Conservation (phyloP, 1,140 invertebrate species). For the Heterodera schachtii region DNA sequence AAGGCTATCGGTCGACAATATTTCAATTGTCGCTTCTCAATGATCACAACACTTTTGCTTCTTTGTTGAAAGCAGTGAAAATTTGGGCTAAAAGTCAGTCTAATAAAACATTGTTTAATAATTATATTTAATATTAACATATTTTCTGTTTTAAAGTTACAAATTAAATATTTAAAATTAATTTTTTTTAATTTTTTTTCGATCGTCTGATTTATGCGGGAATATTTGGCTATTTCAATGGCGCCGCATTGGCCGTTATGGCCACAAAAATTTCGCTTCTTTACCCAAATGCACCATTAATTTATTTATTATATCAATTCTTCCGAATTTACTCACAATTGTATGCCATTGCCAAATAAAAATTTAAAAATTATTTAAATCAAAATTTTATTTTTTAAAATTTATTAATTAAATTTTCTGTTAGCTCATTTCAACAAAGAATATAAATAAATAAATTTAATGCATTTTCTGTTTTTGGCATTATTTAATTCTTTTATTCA, state of each 20-base stretch:
- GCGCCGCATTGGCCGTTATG: too few species aligned
- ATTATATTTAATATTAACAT: too few species aligned
- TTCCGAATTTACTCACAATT: background rate
- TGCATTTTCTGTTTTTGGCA: too few species aligned
- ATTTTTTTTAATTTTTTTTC: background rate
- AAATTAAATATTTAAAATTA: background rate
- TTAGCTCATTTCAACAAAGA: too few species aligned
- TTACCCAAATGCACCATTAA: background rate
- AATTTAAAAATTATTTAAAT: background rate
- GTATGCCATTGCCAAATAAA: background rate
- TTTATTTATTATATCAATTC: background rate
- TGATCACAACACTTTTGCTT: background rate
- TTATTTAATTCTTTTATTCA: too few species aligned
- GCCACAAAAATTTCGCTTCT: too few species aligned
- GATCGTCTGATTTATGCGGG: background rate
- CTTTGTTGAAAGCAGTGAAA: background rate
- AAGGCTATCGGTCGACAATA: background rate
- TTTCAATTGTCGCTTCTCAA: background rate
- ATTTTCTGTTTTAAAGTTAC: too few species aligned
- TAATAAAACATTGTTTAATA: background rate
- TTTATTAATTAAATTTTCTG: too few species aligned
- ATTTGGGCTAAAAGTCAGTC: background rate
- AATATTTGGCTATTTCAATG: conserved; percentile 1
- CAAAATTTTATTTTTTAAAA: too few species aligned
- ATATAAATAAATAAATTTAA: too few species aligned